These are phyloP conservation scores for Chrysemys picta DNA, from an alignment of 2,113 vertebrate species.

Conservation along the genomic window DNA sequence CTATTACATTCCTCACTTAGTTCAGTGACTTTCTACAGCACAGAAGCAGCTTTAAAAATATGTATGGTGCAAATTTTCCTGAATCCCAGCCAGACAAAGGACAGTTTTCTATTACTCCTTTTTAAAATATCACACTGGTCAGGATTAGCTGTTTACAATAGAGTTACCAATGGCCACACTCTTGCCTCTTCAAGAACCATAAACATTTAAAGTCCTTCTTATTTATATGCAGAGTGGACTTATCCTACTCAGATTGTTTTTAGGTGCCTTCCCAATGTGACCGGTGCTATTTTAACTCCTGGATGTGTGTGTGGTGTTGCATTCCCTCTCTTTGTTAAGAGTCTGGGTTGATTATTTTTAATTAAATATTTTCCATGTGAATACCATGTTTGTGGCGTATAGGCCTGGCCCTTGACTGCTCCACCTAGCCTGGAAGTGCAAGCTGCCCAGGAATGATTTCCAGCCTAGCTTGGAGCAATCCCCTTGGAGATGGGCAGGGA, in stretches of 20 bases:
- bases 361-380: slow-evolving; percentile 40
- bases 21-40: background rate
- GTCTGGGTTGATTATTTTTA: background rate
- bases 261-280: background rate
- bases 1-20: background rate
- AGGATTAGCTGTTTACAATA: background rate
- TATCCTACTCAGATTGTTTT: background rate
- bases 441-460: background rate
- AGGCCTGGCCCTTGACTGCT: background rate
- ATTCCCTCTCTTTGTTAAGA: background rate
- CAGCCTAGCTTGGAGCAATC: background rate
- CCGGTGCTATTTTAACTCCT: background rate
- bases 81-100: background rate
- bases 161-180: background rate
- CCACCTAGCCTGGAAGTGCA: background rate
- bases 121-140: background rate
- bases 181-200: background rate
- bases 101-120: background rate
- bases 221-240: background rate
- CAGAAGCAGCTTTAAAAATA: background rate
- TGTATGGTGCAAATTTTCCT: background rate
- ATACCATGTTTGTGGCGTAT: background rate
- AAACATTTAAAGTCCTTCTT: background rate
- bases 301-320: background rate
- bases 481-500: background rate